Conservation (phyloP, 2,888 invertebrate species). For the Ommatoiulus sabulosus region DNA sequence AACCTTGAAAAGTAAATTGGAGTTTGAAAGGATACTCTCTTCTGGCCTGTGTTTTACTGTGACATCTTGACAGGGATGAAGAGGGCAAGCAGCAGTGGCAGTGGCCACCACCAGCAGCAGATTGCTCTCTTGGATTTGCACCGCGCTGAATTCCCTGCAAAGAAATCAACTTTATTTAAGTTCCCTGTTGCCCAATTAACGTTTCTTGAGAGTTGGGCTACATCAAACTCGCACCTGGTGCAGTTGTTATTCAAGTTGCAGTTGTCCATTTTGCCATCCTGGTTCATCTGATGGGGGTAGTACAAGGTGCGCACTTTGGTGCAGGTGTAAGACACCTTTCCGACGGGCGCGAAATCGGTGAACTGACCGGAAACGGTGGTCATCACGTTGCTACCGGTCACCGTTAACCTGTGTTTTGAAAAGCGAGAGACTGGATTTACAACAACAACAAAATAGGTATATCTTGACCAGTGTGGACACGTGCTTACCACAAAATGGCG, state of each 20-base stretch:
- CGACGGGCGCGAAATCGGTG: background rate
- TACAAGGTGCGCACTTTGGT: background rate
- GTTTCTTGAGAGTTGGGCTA: background rate
- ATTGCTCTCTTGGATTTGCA: background rate
- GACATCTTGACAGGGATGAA: background rate
- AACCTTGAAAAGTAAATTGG: background rate
- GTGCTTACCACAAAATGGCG: background rate
- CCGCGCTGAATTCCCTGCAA: background rate
- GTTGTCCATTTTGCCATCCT: background rate
- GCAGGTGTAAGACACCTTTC: background rate
- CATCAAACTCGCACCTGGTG: background rate
- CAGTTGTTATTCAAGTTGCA: background rate
- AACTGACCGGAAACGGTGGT: conserved; percentile 14
- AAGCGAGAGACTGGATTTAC: background rate
- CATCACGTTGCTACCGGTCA: background rate
- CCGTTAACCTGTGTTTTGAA: background rate
- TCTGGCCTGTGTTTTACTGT: background rate
- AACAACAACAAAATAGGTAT: background rate
- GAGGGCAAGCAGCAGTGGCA: background rate
- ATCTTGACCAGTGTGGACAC: background rate
- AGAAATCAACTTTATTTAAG: background rate
- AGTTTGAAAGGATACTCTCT: background rate
- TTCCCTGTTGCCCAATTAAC: background rate
- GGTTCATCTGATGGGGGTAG: background rate
- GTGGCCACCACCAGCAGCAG: background rate